phyloP scores from a whole-genome alignment of 2,797 vertebrate species.

The Dipus sagitta region DNA sequence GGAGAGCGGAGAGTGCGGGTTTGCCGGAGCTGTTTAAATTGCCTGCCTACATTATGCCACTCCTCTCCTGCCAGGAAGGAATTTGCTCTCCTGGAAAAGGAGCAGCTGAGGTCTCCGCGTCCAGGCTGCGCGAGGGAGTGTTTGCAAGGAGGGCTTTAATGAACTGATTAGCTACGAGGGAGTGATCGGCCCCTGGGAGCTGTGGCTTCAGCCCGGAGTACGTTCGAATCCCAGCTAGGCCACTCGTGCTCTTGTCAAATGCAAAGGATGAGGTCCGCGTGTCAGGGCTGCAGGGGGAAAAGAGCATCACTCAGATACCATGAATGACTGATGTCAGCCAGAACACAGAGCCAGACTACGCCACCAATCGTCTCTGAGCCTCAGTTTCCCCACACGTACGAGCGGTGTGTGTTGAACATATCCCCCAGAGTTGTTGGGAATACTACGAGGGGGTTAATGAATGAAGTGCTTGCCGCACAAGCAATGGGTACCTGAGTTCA shows the following conservation, averaged over 20 bases:
- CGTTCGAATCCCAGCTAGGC: conserved; percentile 27
- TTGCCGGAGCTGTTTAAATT: conserved; percentile 80
- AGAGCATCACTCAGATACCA: rapidly evolving
- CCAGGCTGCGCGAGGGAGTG: not conserved
- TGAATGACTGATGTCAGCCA: rapidly evolving
- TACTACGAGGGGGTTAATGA: not conserved
- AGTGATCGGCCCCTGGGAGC: not conserved
- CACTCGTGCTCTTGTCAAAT: rapidly evolving
- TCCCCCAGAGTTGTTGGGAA: not conserved
- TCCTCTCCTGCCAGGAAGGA: conserved; percentile 67
- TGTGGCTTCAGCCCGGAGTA: not conserved
- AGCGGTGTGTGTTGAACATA: rapidly evolving
- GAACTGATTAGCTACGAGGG: conserved; percentile 34
- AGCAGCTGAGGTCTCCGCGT: conserved; percentile 69
- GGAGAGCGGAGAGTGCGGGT: conserved; percentile 65
- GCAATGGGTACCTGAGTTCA: not conserved
- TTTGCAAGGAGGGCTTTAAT: conserved; percentile 58
- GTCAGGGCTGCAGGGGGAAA: rapidly evolving
- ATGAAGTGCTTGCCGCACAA: not conserved
- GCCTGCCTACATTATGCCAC: conserved; percentile 67
- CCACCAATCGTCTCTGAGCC: not conserved
- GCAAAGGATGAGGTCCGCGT: rapidly evolving
- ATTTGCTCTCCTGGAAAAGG: conserved; percentile 68
- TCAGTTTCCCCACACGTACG: not conserved
- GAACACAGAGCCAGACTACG: not conserved